These are phyloP conservation scores for Amazona finschi DNA, from an alignment of 2,797 vertebrate species.

Conservation along the genomic window DNA sequence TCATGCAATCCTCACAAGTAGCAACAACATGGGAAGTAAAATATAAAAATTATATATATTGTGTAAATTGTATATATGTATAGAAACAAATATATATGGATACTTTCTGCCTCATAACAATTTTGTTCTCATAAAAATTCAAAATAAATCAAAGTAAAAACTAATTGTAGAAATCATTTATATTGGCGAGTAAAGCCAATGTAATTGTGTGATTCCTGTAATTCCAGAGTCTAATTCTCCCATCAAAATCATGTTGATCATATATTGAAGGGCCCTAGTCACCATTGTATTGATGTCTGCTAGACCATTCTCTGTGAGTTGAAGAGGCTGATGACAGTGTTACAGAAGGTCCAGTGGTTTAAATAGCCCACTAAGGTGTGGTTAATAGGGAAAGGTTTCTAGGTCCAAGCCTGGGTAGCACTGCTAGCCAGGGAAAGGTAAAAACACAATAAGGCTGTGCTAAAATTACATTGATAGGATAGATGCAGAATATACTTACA, in stretches of 20 bases:
- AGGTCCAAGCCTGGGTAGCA: not conserved
- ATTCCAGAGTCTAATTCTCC: not conserved
- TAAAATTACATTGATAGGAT: not conserved
- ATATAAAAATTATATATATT: not conserved
- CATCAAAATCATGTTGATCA: not conserved
- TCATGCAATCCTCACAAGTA: not conserved
- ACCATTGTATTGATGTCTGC: not conserved
- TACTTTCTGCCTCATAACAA: not conserved
- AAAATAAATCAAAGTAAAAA: not conserved
- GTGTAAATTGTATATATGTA: not conserved
- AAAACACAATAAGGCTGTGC: not conserved
- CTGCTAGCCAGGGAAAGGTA: not conserved
- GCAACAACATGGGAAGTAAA: not conserved
- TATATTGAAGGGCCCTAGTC: not conserved
- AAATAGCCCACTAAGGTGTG: not conserved
- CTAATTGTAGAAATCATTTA: not conserved
- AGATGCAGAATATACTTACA: not conserved
- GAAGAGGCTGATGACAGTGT: not conserved
- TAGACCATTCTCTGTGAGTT: not conserved
- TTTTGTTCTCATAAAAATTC: not conserved
- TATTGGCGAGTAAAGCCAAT: not conserved
- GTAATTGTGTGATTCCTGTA: accelerated
- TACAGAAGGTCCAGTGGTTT: not conserved
- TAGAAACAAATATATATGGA: accelerated
- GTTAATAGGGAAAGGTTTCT: not conserved